Percentiles rank a stretch among this genome's conserved stretches.
phyloP scores from a whole-genome alignment of 1,140 invertebrate genomes.

The Pseudomyrmex sp. region DNA sequence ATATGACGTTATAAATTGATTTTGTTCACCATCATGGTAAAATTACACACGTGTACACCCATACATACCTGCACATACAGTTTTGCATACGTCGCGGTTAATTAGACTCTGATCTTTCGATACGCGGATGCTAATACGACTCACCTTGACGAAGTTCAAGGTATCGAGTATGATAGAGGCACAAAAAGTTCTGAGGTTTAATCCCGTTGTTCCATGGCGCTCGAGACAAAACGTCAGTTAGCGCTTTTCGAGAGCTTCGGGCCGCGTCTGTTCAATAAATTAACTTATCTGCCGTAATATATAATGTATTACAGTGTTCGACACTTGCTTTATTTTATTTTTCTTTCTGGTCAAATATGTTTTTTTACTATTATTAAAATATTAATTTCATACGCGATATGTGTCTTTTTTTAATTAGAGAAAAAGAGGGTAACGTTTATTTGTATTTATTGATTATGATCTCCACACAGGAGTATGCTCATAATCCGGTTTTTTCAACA shows the following conservation, averaged over 20 bases:
- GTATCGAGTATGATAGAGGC: conserved; percentile 37
- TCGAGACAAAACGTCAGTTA: conserved; percentile 35
- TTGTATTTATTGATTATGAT: conserved; percentile 34
- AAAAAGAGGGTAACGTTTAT: conserved; percentile 33
- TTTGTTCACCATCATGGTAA: conserved; percentile 52
- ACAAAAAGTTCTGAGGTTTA: conserved; percentile 47
- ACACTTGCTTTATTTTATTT: conserved; percentile 43
- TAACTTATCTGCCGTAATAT: neutral
- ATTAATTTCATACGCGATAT: conserved; percentile 20
- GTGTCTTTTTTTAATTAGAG: conserved; percentile 33
- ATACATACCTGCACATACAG: conserved; percentile 20
- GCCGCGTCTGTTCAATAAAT: conserved; percentile 37
- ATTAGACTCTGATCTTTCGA: conserved; percentile 50
- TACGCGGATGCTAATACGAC: conserved; percentile 56
- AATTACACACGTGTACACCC: conserved; percentile 49
- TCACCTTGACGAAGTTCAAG: conserved; percentile 37
- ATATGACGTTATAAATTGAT: conserved; percentile 68
- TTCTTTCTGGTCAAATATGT: conserved; percentile 9
- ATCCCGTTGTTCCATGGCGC: conserved; percentile 30
- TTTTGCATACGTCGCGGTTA: neutral
- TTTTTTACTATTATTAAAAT: conserved; percentile 53
- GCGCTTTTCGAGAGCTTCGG: conserved; percentile 33
- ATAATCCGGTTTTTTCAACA: conserved; percentile 29
- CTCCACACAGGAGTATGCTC: conserved; percentile 5
- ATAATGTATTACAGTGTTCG: conserved; percentile 29